Conservation (phyloP, 2,888 invertebrate species). For the Polyommatus iphigenia region DNA sequence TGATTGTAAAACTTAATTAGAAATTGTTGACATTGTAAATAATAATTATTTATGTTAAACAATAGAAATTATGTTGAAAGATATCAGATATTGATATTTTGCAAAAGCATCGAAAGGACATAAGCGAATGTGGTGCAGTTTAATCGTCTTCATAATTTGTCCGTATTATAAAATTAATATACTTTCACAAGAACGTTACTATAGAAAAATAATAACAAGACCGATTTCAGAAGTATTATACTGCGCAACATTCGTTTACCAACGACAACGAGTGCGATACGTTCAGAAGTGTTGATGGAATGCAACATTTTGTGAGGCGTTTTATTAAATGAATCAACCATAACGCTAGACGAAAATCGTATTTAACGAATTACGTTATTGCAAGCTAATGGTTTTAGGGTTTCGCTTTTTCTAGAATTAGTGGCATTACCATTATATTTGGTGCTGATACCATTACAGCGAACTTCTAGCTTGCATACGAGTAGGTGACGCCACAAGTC, state of each 20-base stretch:
- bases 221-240: neutral
- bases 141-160: neutral
- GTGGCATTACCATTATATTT: neutral
- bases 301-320: constrained; percentile 79
- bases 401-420: neutral
- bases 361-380: constrained; percentile 53
- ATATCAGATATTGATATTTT: constrained; percentile 22
- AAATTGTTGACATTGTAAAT: constrained; percentile 1
- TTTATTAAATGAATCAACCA: constrained; percentile 60
- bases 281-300: constrained; percentile 77
- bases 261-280: constrained; percentile 50
- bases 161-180: neutral
- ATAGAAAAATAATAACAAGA: neutral
- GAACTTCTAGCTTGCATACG: neutral
- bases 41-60: neutral
- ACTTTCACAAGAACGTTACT: neutral
- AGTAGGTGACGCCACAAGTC: neutral
- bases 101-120: neutral
- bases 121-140: neutral
- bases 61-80: constrained; percentile 20
- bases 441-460: neutral
- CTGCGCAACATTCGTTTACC: neutral
- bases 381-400: constrained; percentile 44
- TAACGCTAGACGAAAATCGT: constrained; percentile 56
- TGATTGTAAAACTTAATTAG: constrained; percentile 5